phyloP scores from a whole-genome alignment of 1,140 invertebrate species.

The Diabrotica undecimpunctata region DNA sequence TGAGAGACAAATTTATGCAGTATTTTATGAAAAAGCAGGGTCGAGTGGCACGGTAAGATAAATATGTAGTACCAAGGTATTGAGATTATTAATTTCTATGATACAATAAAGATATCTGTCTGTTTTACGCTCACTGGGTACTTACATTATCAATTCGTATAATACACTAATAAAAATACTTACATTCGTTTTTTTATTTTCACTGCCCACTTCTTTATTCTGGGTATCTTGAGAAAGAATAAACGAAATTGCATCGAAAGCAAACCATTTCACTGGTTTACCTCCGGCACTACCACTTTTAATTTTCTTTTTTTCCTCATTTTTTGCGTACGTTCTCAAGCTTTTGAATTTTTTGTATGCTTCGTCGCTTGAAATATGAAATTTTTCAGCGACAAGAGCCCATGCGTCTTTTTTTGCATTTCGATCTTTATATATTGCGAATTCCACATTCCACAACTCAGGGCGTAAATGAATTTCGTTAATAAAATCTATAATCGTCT shows the following conservation, averaged over 20 bases:
- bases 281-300: too few relatives aligned
- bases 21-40: constrained; percentile 15
- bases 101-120: too few relatives aligned
- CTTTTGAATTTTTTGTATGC: background rate
- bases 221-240: too few relatives aligned
- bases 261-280: too few relatives aligned
- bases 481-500: constrained; percentile 9
- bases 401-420: constrained; percentile 12
- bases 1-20: constrained; percentile 11
- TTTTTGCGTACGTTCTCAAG: constrained; percentile 7
- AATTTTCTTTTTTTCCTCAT: constrained; percentile 15
- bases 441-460: constrained; percentile 14
- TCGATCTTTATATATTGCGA: constrained; percentile 16
- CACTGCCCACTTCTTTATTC: too few relatives aligned
- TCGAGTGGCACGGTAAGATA: constrained; percentile 13
- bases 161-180: too few relatives aligned
- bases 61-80: too few relatives aligned
- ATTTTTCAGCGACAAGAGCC: constrained; percentile 7
- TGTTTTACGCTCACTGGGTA: too few relatives aligned
- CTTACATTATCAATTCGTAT: too few relatives aligned
- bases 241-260: too few relatives aligned
- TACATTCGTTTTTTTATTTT: too few relatives aligned
- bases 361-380: constrained; percentile 3
- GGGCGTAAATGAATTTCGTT: constrained; percentile 15
- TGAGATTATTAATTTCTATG: too few relatives aligned